Evolutionary conservation across 2,888 invertebrate species (phyloP), one percentile per base, ranked within the genome.

Genomic region (Lissocephala sabroskyi): DNA sequence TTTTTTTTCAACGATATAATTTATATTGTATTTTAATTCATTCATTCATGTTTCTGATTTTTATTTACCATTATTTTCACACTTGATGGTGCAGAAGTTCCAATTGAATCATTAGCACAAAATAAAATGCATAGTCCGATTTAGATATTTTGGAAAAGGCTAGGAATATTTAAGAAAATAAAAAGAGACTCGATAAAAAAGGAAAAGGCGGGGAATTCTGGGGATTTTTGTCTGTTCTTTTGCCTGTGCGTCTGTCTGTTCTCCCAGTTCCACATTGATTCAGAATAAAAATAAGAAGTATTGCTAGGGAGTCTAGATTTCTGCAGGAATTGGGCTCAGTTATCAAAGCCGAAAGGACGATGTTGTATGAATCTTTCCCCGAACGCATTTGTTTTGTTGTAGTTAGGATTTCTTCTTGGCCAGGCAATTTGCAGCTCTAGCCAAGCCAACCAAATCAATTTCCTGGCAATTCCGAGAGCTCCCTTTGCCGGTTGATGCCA

Each of bases 1-100:
- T 37, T 49, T 35, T 39, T 52, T 49, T 30, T 45, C 40, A 16
- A 33, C 43, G 4, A 13, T 14, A 32, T 42, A 42, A 46, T 55
- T 46, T 58, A 76, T 70, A 76, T 76, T 62, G 65, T 45, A 51
- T 49, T 45, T 32, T 49, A 55, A 45, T 43, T 53, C 45, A 48
- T 45, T 41, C 33, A 17, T 32, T 13, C 10, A 32, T n/a, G 13
- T 29, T 29, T 16, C 37, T 43, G 19, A n/a, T n/a, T n/a, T n/a
- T n/a, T n/a, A n/a, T n/a, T n/a, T n/a, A n/a, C n/a, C n/a, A n/a
- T n/a, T n/a, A n/a, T 56, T 59, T 59, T 59, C 42, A 52, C 49
- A 49, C 52, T 56, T 56, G 52, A 59, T 52, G 56, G 52, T 45
- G 28, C 49, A 43, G 45, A 41, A 53, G 52, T 53, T 56, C 50